These are phyloP conservation scores for Drosophila mojavensis DNA, from an alignment of 1,140 invertebrate species.

Conservation along the genomic window DNA sequence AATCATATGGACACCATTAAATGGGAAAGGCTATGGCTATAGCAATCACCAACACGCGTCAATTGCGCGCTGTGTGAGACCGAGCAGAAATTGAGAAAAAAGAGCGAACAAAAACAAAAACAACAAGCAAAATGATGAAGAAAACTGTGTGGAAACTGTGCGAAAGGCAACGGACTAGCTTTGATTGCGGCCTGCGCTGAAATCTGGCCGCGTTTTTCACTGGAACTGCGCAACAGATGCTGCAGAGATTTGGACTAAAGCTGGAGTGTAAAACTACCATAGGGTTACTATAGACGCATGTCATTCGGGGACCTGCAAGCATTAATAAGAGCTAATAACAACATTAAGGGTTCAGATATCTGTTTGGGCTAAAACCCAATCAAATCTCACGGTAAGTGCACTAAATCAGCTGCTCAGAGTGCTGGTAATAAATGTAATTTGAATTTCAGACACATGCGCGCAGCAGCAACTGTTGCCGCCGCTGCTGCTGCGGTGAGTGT, in stretches of 20 bases:
- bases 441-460: constrained; percentile 49
- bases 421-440: constrained; percentile 79
- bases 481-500: constrained; percentile 2
- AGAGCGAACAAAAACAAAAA: constrained; percentile 4
- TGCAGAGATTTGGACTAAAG: constrained; percentile 13
- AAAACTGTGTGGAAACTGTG: constrained; percentile 32
- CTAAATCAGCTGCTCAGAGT: constrained; percentile 73
- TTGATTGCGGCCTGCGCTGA: constrained; percentile 42
- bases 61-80: constrained; percentile 78
- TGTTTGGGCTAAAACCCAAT: constrained; percentile 60
- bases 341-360: constrained; percentile 69
- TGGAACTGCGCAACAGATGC: constrained; percentile 56
- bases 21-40: constrained; percentile 72
- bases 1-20: constrained; percentile 83
- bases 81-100: constrained; percentile 23
- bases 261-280: constrained; percentile 23
- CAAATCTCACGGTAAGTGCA: constrained; percentile 71
- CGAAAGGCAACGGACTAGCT: constrained; percentile 19
- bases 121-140: constrained; percentile 37
- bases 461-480: constrained; percentile 13
- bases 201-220: constrained; percentile 58
- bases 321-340: constrained; percentile 79
- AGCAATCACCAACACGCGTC: constrained; percentile 80
- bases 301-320: constrained; percentile 55
- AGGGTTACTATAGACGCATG: constrained; percentile 13